Percentiles rank a stretch among this genome's conserved stretches.
phyloP scores from a whole-genome alignment of 2,888 invertebrate species.

The Caenorhabditis afra region DNA sequence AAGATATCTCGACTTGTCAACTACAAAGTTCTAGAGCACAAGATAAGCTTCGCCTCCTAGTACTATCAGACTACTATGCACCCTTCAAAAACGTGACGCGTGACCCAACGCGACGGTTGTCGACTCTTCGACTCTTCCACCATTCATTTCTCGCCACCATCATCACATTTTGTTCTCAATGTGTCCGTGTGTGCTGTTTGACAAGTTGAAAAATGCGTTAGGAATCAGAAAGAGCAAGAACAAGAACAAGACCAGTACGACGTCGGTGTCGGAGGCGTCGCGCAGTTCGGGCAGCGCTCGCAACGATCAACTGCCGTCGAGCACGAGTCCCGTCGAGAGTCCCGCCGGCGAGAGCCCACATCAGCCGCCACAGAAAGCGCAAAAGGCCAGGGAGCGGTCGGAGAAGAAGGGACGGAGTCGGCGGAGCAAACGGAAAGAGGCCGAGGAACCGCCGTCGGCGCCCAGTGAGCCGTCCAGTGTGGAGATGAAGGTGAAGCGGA shows the following conservation, averaged over 20 bases:
- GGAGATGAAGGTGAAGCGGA: constrained; percentile 2
- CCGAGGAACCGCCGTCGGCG: too few species aligned
- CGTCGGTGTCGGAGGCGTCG: constrained; percentile 2
- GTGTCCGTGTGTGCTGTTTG: constrained; percentile 37
- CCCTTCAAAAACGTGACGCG: not conserved
- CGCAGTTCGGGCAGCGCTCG: constrained; percentile 1
- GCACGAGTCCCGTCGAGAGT: constrained; percentile 5
- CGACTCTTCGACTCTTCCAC: too few species aligned
- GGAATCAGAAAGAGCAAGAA: constrained; percentile 13
- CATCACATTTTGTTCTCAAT: too few species aligned
- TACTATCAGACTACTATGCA: too few species aligned
- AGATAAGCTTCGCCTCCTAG: too few species aligned
- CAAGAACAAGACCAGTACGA: constrained; percentile 11
- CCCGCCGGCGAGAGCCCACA: not conserved
- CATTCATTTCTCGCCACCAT: too few species aligned
- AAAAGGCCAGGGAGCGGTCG: too few species aligned
- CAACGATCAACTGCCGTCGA: too few species aligned
- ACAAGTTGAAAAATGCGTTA: constrained; percentile 27
- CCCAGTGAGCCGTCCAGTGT: not conserved
- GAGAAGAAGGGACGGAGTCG: too few species aligned
- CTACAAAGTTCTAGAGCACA: too few species aligned
- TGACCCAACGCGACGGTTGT: not conserved
- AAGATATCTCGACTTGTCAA: too few species aligned
- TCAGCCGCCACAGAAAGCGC: not conserved
- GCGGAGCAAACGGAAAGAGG: too few species aligned